Base-by-base conservation (phyloP, 2,888 invertebrate species). In the Dynastes tityus region DNA sequence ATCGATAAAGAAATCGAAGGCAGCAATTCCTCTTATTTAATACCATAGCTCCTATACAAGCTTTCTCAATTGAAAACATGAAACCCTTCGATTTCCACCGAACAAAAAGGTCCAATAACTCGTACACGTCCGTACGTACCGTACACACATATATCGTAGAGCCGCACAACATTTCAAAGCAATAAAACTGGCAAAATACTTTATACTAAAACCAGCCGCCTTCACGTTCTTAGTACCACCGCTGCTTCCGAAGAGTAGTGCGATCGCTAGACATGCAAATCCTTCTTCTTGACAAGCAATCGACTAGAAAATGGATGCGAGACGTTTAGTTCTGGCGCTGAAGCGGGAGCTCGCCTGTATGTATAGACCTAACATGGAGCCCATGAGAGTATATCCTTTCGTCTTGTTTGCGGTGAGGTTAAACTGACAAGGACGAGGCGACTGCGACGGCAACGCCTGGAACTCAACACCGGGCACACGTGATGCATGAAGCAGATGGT, bases 201-300 rank as follows among this genome's bases (percentile, higher is more conserved):
- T 45, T 45, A 37, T 37, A 45, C 45, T 11, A 45, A 45, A 45
- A 8, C 11, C 9, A 8, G 8, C 45, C 45, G 45, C 45, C 45
- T 45, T 8, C 45, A 45, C 45, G 45, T 45, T 45, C 45, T 11
- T 45, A 45, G 9, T 11, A 11, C 45, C 45, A 11, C 11, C 45
- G 45, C 45, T 8, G 45, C 45, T 45, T 45, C 13, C 55, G 3
- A 8, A 16, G 22, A 63, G 29, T 61, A 63, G 63, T 29, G 63
- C 22, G 63, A 63, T 63, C 63, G 63, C 63, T 32, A 63, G 63
- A 63, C 63, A 63, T 63, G 63, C 63, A 63, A 63, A 63, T 63
- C 63, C 32, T 63, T 63, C 63, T 63, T 63, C 63, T 63, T 63
- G 63, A 63, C 63, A 63, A 63, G 63, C 63, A 63, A 63, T 63